Evolutionary conservation across 2,113 vertebrate species (phyloP), one percentile per base, ranked within the genome.

Genomic region (Cyanoramphus novaezelandiae): DNA sequence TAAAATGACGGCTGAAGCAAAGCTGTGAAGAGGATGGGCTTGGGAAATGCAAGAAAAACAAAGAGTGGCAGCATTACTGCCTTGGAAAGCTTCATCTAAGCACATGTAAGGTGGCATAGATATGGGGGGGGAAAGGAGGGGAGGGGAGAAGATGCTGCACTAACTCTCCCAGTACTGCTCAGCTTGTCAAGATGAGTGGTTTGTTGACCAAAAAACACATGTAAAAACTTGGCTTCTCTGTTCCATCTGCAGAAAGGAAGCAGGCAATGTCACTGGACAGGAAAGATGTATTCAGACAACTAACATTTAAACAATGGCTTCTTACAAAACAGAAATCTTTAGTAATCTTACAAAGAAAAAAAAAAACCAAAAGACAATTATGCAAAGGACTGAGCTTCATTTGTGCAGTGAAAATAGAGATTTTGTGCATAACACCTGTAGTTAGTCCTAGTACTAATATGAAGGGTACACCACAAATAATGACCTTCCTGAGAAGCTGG

Each of bases 41-140:
- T 41, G 62, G 71, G 33, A 69, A 67, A 16, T 25, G 47, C 23
- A 19, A 53, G 55, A 31, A 20, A 44, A 13, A 64, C 33, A 37
- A 39, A 17, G 23, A 6, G 24, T 74, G 4, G 11, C 6, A 3
- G 59, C 35, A 3, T 63, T 62, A 17, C 49, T 78, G 39, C 35
- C 75, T 90, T 69, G 44, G 53, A 95, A 95, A 89, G n/a, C 77
- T 87, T 16, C 13, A 33, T 57, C 11, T 57, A 41, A 50, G 20
- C 15, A 17, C 16, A 23, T 28, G 3, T 20, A 68, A 84, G 55
- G 27, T 28, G 15, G 23, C 11, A 11, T n/a, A 43, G 52, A 44
- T 27, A 59, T 35, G 17, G 24, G 4, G 35, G 59, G 10, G 0
- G 5, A 24, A 35, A 15, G 9, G 7, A 7, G 4, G 10, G 23